Base-by-base conservation (phyloP, 2,113 vertebrate species). In the Rhinolophus ferrumequinum region DNA sequence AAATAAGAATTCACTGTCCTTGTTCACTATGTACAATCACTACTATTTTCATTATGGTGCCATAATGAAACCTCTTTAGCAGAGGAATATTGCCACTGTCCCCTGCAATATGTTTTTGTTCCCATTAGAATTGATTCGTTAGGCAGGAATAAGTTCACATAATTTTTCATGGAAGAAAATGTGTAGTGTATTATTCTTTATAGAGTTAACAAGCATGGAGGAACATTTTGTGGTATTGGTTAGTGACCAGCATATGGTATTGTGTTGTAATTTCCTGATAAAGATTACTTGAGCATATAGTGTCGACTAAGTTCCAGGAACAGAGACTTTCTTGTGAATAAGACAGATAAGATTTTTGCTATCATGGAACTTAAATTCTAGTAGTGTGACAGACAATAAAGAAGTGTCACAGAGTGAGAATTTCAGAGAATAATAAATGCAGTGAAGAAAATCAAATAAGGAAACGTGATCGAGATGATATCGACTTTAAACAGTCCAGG, bases 91-190 rank as follows among this genome's bases (percentile, higher is more conserved):
- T 93, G 70, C 77, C 28, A 75, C 21, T 54, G 16, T n/a, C 22
- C 38, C 81, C 24, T 88, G 76, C 95, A 75, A 92, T 76, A 12
- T 60, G 18, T 50, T 93, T 94, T 90, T 84, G 22, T 72, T 93
- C 24, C 70, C 47, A 72, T 75, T 79, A 67, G 26, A 35, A 38
- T 28, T 44, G 52, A 64, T 35, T 81, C 5, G 19, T 94, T 75
- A 77, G 35, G 33, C 24, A 77, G 35, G 10, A 84, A 88, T 96
- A 76, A 35, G 64, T 85, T 72, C 13, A 58, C 4, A 15, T 84
- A 52, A 28, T 82, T 72, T 60, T 44, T 66, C 6, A 6, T 64
- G 47, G 35, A 50, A 66, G 69, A 84, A 83, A 60, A 60, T 86
- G 6, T 87, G 58, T 21, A 76, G 5, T 3, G 2, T 69, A 83